Conservation (phyloP, 2,888 invertebrate genomes). For the Cyrtodaria siliqua region DNA sequence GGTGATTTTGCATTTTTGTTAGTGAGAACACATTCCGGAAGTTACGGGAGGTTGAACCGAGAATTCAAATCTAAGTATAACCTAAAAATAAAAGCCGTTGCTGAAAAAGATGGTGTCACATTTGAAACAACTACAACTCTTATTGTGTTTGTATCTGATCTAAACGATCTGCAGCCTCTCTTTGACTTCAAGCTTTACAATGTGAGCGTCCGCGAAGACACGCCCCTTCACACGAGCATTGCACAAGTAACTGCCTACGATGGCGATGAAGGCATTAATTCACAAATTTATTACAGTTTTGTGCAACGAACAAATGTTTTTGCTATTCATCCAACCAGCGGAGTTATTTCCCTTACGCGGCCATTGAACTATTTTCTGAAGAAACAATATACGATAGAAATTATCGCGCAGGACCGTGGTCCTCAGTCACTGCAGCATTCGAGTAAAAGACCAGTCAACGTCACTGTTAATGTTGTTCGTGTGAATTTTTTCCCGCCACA, state of each 20-base stretch:
- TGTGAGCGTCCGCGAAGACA: constrained; percentile 95
- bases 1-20: constrained; percentile 98
- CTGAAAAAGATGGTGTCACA: constrained; percentile 83
- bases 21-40: constrained; percentile 95
- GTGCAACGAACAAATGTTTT: constrained; percentile 91
- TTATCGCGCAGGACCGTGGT: constrained; percentile 95
- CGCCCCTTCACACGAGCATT: constrained; percentile 93
- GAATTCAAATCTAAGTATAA: constrained; percentile 95
- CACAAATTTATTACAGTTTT: constrained; percentile 98
- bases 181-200: constrained; percentile 96
- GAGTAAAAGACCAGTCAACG: constrained; percentile 87
- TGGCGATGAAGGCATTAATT: constrained; percentile 97
- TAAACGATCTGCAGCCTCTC: constrained; percentile 94
- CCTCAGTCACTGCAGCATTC: constrained; percentile 82
- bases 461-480: constrained; percentile 90
- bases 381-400: constrained; percentile 91
- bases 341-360: constrained; percentile 93
- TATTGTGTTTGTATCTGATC: constrained; percentile 86
- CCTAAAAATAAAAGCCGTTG: constrained; percentile 91
- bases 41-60: constrained; percentile 95
- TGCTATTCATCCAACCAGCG: constrained; percentile 96
- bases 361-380: constrained; percentile 90
- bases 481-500: constrained; percentile 96
- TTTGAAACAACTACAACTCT: constrained; percentile 86
- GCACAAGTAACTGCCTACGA: constrained; percentile 93